Evolutionary conservation across 2,888 invertebrate genomes (phyloP).

Genomic region (Brenthis ino): DNA sequence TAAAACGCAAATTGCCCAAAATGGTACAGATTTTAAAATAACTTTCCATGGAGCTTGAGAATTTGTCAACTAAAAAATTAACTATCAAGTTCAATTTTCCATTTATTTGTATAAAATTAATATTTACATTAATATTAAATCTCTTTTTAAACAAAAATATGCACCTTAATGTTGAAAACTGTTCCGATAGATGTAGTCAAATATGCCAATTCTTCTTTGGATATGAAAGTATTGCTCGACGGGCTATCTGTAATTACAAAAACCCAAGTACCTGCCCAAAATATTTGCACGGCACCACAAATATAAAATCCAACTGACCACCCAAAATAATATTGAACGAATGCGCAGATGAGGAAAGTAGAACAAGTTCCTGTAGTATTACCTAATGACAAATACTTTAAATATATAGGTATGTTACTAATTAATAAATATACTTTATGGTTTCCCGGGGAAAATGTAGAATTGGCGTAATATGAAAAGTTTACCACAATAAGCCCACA

Average conservation of each 20-base stretch:
- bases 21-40: conserved; percentile 64
- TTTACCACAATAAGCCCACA: conserved; percentile 77
- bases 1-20: conserved; percentile 70
- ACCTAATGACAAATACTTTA: conserved; percentile 47
- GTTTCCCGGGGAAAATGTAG: no score
- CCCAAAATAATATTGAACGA: conserved; percentile 82
- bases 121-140: no score
- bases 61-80: conserved; percentile 58
- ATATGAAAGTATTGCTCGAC: conserved; percentile 82
- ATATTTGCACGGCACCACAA: conserved; percentile 77
- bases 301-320: conserved; percentile 87
- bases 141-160: not conserved
- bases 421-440: no score
- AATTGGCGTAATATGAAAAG: not conserved
- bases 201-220: conserved; percentile 82
- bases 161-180: conserved; percentile 70
- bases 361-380: conserved; percentile 83
- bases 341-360: conserved; percentile 85
- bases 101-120: not conserved
- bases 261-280: conserved; percentile 82
- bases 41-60: conserved; percentile 66
- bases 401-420: not conserved
- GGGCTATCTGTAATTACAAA: conserved; percentile 84
- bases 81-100: not conserved
- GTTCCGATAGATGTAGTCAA: conserved; percentile 82